Conservation (phyloP, 2,113 vertebrate species). For the Dascyllus trimaculatus region DNA sequence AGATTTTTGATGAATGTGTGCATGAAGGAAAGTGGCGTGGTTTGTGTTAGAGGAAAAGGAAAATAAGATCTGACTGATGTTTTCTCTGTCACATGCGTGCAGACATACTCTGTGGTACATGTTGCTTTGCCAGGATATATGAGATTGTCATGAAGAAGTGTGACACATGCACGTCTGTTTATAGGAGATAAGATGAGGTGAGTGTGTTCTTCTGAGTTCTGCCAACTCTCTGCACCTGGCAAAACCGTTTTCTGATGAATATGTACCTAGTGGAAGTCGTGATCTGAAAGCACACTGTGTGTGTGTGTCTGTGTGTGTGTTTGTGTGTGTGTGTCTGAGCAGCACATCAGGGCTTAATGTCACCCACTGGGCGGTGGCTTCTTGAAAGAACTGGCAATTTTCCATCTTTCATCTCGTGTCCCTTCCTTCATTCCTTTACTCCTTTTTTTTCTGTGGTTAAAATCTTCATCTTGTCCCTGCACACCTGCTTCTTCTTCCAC, state of each 20-base stretch:
- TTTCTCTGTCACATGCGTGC: neutral
- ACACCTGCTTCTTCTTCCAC: neutral
- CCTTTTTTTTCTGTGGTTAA: constrained; percentile 1
- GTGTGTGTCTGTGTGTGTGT: neutral
- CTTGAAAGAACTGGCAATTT: constrained; percentile 11
- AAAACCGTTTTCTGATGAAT: constrained; percentile 42
- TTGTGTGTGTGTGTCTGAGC: constrained; percentile 8
- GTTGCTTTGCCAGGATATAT: constrained; percentile 17
- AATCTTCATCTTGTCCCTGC: constrained; percentile 15
- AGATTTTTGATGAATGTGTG: constrained; percentile 23
- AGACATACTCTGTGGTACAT: constrained; percentile 10
- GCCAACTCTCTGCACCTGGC: constrained; percentile 51
- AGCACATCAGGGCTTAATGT: constrained; percentile 29
- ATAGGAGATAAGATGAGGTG: constrained; percentile 77
- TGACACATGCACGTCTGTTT: constrained; percentile 76
- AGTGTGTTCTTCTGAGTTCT: constrained; percentile 35
- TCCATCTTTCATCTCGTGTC: neutral
- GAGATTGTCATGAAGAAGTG: constrained; percentile 52
- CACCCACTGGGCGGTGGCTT: neutral
- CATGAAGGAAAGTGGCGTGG: constrained; percentile 10
- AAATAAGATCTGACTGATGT: constrained; percentile 17
- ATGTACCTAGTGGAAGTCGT: constrained; percentile 14
- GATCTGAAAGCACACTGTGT: constrained; percentile 10
- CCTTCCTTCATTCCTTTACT: neutral
- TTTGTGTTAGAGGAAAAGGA: neutral